These are phyloP conservation scores for Agrilus mali DNA, from an alignment of 2,888 invertebrate species.

Conservation along the genomic window DNA sequence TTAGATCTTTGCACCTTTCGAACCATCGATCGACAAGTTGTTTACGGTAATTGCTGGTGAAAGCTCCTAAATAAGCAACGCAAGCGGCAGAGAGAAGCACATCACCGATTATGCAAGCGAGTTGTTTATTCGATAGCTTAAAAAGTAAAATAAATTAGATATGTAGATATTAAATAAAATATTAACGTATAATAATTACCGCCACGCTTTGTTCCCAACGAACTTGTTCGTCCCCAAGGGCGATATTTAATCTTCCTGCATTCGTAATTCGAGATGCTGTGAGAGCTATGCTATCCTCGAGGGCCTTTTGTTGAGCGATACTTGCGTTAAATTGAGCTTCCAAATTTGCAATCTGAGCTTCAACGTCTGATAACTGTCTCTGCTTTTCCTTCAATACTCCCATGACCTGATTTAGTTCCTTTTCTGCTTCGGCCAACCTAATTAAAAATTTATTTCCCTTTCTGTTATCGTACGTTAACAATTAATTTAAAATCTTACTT, in stretches of 20 bases:
- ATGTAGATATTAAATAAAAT: background rate
- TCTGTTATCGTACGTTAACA: background rate
- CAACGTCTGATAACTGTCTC: conserved; percentile 67
- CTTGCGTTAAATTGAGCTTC: conserved; percentile 57
- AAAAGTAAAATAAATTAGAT: background rate
- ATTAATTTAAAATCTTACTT: conserved; percentile 42
- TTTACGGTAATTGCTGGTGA: conserved; percentile 59
- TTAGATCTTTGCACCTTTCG: conserved; percentile 44
- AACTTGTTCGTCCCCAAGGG: conserved; percentile 73
- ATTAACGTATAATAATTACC: conserved; percentile 29
- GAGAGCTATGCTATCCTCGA: conserved; percentile 61
- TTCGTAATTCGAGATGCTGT: conserved; percentile 67
- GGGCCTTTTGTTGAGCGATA: conserved; percentile 59
- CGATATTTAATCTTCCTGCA: conserved; percentile 75
- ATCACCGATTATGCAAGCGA: conserved; percentile 71
- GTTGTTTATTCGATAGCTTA: conserved; percentile 50
- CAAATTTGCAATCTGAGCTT: conserved; percentile 46
- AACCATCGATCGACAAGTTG: conserved; percentile 60
- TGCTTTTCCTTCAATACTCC: conserved; percentile 66
- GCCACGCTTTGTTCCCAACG: conserved; percentile 69
- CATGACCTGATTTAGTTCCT: conserved; percentile 65
- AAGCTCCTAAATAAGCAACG: conserved; percentile 86
- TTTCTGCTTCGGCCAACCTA: conserved; percentile 66
- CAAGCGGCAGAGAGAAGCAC: conserved; percentile 76
- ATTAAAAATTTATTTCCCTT: conserved; percentile 2